A percentile compares a stretch with the other conserved stretches of the same genome.
These are phyloP conservation scores for Lordiphosa fenestrarum DNA, from an alignment of 2,888 invertebrate genomes.

Conservation along the genomic window DNA sequence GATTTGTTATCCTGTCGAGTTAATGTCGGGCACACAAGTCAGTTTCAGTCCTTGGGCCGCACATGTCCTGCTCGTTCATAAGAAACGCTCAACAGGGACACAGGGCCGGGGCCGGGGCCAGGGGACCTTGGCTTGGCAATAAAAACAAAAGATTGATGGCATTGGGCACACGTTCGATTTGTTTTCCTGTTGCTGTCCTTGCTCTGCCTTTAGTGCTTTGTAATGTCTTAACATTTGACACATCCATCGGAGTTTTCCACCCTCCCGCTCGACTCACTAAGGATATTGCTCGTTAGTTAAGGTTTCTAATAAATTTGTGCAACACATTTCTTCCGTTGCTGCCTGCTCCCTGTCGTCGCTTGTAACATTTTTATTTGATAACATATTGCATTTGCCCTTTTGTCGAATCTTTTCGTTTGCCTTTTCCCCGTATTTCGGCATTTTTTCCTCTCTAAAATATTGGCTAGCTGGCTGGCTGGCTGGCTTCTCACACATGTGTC, in stretches of 20 bases:
- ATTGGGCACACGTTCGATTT: constrained; percentile 76
- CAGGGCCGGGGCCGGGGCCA: constrained; percentile 3
- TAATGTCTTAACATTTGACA: constrained; percentile 79
- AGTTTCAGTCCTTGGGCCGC: constrained; percentile 21
- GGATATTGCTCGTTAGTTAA: constrained; percentile 76
- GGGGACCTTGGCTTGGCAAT: constrained; percentile 56
- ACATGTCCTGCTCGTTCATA: constrained; percentile 52
- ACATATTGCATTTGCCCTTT: constrained; percentile 69
- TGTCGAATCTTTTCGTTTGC: constrained; percentile 42
- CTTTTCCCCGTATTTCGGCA: constrained; percentile 3
- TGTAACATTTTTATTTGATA: constrained; percentile 76
- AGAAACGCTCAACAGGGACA: constrained; percentile 60
- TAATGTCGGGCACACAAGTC: constrained; percentile 75
- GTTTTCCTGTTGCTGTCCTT: constrained; percentile 73
- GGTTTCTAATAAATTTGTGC: constrained; percentile 76
- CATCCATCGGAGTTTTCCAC: constrained; percentile 72
- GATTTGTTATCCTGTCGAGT: constrained; percentile 80
- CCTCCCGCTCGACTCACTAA: constrained; percentile 26
- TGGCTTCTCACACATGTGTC: constrained; percentile 29
- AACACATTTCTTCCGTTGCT: constrained; percentile 65
- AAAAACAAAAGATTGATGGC: constrained; percentile 76
- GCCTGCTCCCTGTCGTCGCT: constrained; percentile 62
- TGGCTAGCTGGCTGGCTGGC: constrained; percentile 32
- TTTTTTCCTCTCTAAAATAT: constrained; percentile 53
- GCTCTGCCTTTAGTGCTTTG: constrained; percentile 67